Evolutionary conservation across 1,140 invertebrate species (phyloP).

Genomic region (Drosophila novamexicana): DNA sequence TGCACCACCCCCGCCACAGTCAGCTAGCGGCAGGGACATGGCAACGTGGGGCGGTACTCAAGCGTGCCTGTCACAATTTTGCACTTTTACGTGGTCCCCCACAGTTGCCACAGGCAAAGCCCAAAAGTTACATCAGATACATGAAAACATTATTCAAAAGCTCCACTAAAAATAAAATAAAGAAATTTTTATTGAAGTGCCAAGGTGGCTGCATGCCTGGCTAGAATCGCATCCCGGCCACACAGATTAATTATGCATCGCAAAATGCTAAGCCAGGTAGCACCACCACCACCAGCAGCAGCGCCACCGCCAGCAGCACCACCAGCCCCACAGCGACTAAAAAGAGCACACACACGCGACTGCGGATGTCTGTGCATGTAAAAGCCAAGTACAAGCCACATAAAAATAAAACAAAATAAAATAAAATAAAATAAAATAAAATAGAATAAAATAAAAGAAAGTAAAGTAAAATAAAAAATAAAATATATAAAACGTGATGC

Average conservation of each 20-base stretch:
- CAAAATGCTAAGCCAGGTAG: conserved; percentile 80
- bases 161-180: conserved; percentile 80
- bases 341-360: conserved; percentile 30
- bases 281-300: conserved; percentile 24
- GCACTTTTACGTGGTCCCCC: conserved; percentile 53
- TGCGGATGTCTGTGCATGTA: conserved; percentile 48
- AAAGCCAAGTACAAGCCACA: conserved; percentile 79
- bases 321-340: conserved; percentile 29
- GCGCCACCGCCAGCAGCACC: conserved; percentile 29
- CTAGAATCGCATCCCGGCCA: conserved; percentile 25
- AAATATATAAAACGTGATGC: conserved; percentile 23
- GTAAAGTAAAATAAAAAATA: conserved; percentile 31
- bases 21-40: conserved; percentile 21
- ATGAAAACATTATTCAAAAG: conserved; percentile 76
- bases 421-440: conserved; percentile 17
- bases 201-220: conserved; percentile 22
- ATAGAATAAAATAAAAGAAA: conserved; percentile 14
- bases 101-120: conserved; percentile 20
- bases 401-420: conserved; percentile 63
- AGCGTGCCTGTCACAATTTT: conserved; percentile 77
- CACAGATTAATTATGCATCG: conserved; percentile 78
- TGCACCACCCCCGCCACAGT: conserved; percentile 8
- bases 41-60: conserved; percentile 55
- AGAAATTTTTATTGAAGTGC: conserved; percentile 80
- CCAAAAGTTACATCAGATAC: conserved; percentile 73